Base-by-base conservation (phyloP, 1,140 invertebrate species). In the Drosophila rufa region DNA sequence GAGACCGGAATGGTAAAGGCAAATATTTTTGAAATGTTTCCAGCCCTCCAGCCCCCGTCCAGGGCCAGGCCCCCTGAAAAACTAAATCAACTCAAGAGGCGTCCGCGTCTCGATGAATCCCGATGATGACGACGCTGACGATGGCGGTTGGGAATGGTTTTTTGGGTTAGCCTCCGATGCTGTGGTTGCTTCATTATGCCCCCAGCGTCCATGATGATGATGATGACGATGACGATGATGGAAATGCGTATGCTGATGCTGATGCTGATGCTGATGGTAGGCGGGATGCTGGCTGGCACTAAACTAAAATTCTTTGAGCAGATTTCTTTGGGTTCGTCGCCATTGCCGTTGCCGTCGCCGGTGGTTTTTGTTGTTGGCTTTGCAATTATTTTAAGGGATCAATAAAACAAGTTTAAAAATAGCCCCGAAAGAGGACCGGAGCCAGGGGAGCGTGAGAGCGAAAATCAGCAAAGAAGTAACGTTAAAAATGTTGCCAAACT, bases 381-480 rank as follows among this genome's bases (percentile, higher is more conserved):
- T 79, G 78, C 85, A 89, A 89, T 89, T 89, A 89, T 89, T 89
- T 87, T 75, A 80, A 67, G 85, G 84, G 84, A 89, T 89, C 84
- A 89, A 89, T 89, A 89, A 90, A 84, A 89, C 80, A 89, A 89
- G 80, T 89, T 89, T 84, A 89, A 83, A 87, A 80, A 87, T 83
- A 87, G 80, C 80, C 66, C 15, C 27, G 60, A 14, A 48, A n/a
- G 7, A 36, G 45, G 65, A 14, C 36, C 11, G 30, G 40, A 47
- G 43, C n/a, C 43, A 12, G 48, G 17, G 50, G 36, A 50, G 57
- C 42, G 15, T 15, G n/a, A 46, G 51, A 59, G 53, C 22, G 66
- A 75, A 85, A 81, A 80, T 77, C 60, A 77, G 73, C 56, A 48
- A 56, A 51, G 40, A 74, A 48, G 58, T 43, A 75, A 75, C 48